Evolutionary conservation across 2,113 vertebrate genomes (phyloP).

Genomic region (Nestor notabilis): DNA sequence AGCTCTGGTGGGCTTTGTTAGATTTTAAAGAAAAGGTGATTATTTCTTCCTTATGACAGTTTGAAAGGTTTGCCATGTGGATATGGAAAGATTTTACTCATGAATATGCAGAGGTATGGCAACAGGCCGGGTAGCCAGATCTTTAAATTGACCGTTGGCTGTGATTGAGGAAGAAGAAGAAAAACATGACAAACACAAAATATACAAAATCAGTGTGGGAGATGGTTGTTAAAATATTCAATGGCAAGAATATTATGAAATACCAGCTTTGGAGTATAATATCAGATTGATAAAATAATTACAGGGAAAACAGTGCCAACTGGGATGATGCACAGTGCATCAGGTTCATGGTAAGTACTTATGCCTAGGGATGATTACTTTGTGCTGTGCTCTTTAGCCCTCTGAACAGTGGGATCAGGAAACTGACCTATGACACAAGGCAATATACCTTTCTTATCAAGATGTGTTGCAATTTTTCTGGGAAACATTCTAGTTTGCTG

Average conservation of each 20-base stretch:
- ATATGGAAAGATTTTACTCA: slow-evolving; percentile 62
- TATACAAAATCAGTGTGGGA: background rate
- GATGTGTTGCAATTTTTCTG: background rate
- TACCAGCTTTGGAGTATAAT: background rate
- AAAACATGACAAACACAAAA: background rate
- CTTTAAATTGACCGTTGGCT: slow-evolving; percentile 46
- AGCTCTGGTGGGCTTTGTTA: slow-evolving; percentile 60
- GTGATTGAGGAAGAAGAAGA: background rate
- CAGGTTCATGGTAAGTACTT: background rate
- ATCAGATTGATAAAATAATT: background rate
- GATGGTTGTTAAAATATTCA: background rate
- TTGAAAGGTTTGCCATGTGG: slow-evolving; percentile 69
- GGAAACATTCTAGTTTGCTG: background rate
- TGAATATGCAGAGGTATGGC: slow-evolving; percentile 63
- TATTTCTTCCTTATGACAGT: slow-evolving; percentile 74
- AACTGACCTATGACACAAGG: background rate
- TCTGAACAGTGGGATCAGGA: background rate
- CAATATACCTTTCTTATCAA: background rate
- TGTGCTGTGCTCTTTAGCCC: background rate
- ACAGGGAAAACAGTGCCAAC: background rate
- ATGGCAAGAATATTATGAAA: background rate
- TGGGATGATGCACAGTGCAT: background rate
- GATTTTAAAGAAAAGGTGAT: slow-evolving; percentile 65
- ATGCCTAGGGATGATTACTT: background rate
- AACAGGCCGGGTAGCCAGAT: slow-evolving; percentile 25